A percentile compares a stretch with the other conserved stretches of the same genome.
Evolutionary conservation across 2,113 vertebrate species (phyloP).

Genomic region (Corythaixoides concolor): DNA sequence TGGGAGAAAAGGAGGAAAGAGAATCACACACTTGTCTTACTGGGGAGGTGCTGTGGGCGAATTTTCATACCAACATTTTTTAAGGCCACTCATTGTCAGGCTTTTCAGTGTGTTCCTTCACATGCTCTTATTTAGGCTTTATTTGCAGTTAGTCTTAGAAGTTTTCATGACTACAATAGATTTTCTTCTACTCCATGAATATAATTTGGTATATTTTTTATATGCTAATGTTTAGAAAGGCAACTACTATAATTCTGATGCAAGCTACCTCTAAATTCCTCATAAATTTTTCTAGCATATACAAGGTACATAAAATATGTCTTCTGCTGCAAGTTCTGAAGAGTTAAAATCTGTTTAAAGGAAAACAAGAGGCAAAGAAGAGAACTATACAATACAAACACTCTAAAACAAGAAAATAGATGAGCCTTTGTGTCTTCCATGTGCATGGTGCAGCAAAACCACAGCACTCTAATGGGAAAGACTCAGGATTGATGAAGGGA

Average conservation of each 20-base stretch:
- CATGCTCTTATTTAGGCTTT: not conserved
- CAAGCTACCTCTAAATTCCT: not conserved
- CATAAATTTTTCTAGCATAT: not conserved
- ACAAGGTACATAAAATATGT: not conserved
- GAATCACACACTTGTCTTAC: not conserved
- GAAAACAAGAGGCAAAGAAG: not conserved
- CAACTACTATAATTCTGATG: not conserved
- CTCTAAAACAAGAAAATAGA: not conserved
- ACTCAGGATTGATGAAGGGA: not conserved
- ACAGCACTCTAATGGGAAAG: not conserved
- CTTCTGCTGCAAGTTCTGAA: not conserved
- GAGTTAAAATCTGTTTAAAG: not conserved
- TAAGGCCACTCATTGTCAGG: not conserved
- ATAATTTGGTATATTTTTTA: not conserved
- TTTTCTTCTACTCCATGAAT: not conserved
- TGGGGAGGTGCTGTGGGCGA: not conserved
- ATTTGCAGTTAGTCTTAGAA: not conserved
- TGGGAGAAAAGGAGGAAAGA: not conserved
- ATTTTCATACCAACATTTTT: not conserved
- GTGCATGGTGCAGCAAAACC: not conserved
- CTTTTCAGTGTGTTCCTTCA: not conserved
- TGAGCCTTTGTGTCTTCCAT: not conserved
- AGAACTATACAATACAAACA: not conserved
- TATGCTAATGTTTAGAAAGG: not conserved
- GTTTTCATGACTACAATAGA: not conserved